A percentile compares a stretch with the other conserved stretches of the same genome.
Evolutionary conservation across 2,888 invertebrate species (phyloP).

Genomic region (Temnothorax unifasciatus): DNA sequence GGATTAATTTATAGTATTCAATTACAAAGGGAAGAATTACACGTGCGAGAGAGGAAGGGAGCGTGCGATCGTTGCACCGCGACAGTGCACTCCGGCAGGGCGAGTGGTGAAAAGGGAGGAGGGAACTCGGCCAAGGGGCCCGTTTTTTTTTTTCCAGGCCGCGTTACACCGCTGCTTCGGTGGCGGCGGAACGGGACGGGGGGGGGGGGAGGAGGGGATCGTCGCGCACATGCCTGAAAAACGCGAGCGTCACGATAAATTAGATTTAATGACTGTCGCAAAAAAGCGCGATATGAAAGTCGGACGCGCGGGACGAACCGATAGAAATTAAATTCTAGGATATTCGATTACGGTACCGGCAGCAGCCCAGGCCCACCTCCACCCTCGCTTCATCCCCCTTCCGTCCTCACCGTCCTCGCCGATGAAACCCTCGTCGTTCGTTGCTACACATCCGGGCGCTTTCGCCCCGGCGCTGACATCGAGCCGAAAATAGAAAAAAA

Average conservation of each 20-base stretch:
- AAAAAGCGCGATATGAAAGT: slow-evolving; percentile 85
- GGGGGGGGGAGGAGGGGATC: slow-evolving; percentile 1
- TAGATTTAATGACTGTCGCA: slow-evolving; percentile 85
- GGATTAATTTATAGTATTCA: slow-evolving; percentile 58
- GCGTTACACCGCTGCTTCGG: slow-evolving; percentile 48
- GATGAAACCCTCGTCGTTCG: slow-evolving; percentile 73
- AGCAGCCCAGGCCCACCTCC: slow-evolving; percentile 65
- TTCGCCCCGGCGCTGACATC: slow-evolving; percentile 66
- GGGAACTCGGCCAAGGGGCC: slow-evolving; percentile 60
- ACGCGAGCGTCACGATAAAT: slow-evolving; percentile 82
- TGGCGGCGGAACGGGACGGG: background rate
- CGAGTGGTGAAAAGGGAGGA: background rate
- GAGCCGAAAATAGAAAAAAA: slow-evolving; percentile 62
- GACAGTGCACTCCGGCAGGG: slow-evolving; percentile 27
- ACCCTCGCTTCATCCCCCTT: slow-evolving; percentile 54
- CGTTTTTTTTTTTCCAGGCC: slow-evolving; percentile 45
- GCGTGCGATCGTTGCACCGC: slow-evolving; percentile 38
- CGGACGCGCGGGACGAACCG: slow-evolving; percentile 81
- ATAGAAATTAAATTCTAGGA: slow-evolving; percentile 86
- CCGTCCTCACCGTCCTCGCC: slow-evolving; percentile 59
- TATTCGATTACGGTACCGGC: slow-evolving; percentile 84
- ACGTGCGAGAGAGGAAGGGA: slow-evolving; percentile 9
- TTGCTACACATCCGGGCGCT: slow-evolving; percentile 67
- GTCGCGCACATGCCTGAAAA: slow-evolving; percentile 68
- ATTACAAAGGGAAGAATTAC: slow-evolving; percentile 57